phyloP scores from a whole-genome alignment of 1,140 invertebrate species.

The Idris sp. region DNA sequence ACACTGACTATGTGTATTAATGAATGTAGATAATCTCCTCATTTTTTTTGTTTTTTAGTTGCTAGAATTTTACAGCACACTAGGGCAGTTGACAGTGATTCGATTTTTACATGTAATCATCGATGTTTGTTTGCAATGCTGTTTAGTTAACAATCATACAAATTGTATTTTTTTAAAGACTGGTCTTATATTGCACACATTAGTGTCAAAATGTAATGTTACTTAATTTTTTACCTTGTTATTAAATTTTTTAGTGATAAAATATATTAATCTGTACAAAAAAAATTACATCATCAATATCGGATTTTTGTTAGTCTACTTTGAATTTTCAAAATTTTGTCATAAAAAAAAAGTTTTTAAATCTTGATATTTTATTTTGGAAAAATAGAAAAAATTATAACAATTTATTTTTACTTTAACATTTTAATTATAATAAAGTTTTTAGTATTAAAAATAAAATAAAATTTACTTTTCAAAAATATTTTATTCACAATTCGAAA shows the following conservation, averaged over 20 bases:
- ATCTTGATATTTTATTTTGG: too few relatives aligned
- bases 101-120: slow-evolving; percentile 37
- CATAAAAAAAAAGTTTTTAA: neutral
- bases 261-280: slow-evolving; percentile 41
- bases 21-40: slow-evolving; percentile 34
- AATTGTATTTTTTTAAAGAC: slow-evolving; percentile 46
- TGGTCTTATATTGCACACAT: slow-evolving; percentile 35
- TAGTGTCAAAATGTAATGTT: slow-evolving; percentile 30
- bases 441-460: too few relatives aligned
- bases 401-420: too few relatives aligned
- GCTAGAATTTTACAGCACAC: slow-evolving; percentile 9
- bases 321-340: neutral
- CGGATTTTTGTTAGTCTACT: slow-evolving; percentile 17
- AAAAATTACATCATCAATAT: slow-evolving; percentile 17
- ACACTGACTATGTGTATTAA: slow-evolving; percentile 48
- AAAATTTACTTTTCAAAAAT: too few relatives aligned
- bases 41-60: slow-evolving; percentile 26
- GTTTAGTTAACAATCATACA: slow-evolving; percentile 31
- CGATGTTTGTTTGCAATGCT: slow-evolving; percentile 32
- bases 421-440: too few relatives aligned
- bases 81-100: slow-evolving; percentile 25
- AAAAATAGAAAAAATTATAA: too few relatives aligned
- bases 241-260: slow-evolving; percentile 23
- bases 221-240: slow-evolving; percentile 43
- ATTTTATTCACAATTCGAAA: too few relatives aligned